These are phyloP conservation scores for Galaxea fascicularis DNA, from an alignment of 92 coral and sea anemone species.

Conservation along the genomic window DNA sequence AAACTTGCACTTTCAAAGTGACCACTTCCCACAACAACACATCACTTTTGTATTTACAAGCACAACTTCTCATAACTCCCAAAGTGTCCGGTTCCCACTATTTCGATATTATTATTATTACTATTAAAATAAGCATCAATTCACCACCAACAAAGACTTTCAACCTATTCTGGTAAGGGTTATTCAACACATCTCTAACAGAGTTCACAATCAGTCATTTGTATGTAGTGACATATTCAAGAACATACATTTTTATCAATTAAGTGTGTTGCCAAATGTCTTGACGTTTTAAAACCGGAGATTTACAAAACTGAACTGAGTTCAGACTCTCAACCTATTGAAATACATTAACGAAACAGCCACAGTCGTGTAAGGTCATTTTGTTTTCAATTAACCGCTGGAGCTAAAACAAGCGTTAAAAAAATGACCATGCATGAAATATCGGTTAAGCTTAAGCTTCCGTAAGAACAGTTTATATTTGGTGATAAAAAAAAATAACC, in stretches of 20 bases:
- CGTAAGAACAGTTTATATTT: constrained; percentile 13
- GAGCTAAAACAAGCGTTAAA: not conserved
- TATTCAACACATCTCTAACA: not conserved
- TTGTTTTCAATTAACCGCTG: not conserved
- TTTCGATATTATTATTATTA: not conserved
- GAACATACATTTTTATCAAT: not conserved
- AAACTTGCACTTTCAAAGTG: constrained; percentile 29
- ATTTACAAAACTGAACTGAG: not conserved
- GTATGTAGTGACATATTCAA: not conserved
- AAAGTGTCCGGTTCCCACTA: not conserved
- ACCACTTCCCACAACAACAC: not conserved
- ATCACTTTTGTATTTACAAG: not conserved
- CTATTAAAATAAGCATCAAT: too few relatives aligned
- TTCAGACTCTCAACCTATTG: not conserved
- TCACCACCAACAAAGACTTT: not conserved
- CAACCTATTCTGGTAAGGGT: not conserved
- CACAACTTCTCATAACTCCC: not conserved
- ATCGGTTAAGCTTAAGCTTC: not conserved
- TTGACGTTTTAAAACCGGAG: too few relatives aligned
- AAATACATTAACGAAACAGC: not conserved
- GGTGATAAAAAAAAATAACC: not conserved
- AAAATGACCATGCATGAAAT: constrained; percentile 15
- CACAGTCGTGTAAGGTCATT: not conserved
- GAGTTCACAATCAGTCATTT: not conserved
- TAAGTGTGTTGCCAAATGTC: not conserved